Evolutionary conservation across 2,888 invertebrate species (phyloP).

Genomic region (Choristoneura rosaceana): DNA sequence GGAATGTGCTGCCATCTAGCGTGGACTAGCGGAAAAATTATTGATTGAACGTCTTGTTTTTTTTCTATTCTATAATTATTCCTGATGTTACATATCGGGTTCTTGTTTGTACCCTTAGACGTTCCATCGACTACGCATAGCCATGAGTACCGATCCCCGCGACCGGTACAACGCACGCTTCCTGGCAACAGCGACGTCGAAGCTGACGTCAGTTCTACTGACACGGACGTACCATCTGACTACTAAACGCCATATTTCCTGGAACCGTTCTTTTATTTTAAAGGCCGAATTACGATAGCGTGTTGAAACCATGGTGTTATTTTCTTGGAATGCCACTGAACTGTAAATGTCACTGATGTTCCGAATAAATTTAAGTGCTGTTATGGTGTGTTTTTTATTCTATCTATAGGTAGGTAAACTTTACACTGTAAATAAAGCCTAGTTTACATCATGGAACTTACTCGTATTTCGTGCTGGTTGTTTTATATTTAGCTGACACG

Average conservation of each 20-base stretch:
- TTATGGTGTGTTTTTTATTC: neutral
- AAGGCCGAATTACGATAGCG: neutral
- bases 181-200: constrained; percentile 65
- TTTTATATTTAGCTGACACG: too few species aligned
- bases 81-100: neutral
- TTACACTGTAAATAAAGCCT: neutral
- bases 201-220: constrained; percentile 75
- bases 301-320: constrained; percentile 17
- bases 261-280: neutral
- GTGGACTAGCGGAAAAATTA: too few species aligned
- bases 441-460: too few species aligned
- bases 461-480: too few species aligned
- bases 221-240: constrained; percentile 70
- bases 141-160: constrained; percentile 37
- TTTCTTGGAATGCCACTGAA: neutral
- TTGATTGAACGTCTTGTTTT: too few species aligned
- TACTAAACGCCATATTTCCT: constrained; percentile 46
- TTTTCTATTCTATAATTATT: too few species aligned
- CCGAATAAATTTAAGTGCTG: constrained; percentile 59
- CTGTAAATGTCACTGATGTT: constrained; percentile 43
- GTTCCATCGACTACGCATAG: constrained; percentile 32
- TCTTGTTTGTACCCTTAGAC: constrained; percentile 28
- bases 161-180: constrained; percentile 20
- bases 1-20: too few species aligned
- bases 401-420: too few species aligned